Evolutionary conservation across 2,797 vertebrate species (phyloP), one percentile per base, ranked within the genome.

Genomic region (Cetoscarus ocellatus): DNA sequence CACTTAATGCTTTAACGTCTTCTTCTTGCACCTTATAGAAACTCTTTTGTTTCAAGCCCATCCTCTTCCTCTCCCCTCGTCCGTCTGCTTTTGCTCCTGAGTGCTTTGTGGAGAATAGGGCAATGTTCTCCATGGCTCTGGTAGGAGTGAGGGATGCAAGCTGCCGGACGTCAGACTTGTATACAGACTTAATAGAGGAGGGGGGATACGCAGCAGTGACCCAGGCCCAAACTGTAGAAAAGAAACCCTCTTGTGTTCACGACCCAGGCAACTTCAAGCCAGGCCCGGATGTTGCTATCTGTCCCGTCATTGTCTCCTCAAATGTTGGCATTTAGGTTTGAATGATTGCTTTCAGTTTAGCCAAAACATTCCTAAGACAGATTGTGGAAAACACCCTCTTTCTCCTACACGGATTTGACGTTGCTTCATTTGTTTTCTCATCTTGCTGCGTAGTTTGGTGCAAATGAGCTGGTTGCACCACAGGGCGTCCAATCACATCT

Each of bases 281-380:
- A 89, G 87, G 79, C 84, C 90, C 89, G 84, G 89, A 92, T 89
- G 83, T 83, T 87, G 77, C 86, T 80, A 80, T 88, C 87, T 91
- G 86, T 91, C 83, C 85, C 69, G 14, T 87, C 90, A 90, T 91
- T 91, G 91, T 93, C 82, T 88, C 66, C 85, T 93, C 83, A 85
- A 91, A 91, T 91, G 86, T 91, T 93, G 89, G 88, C 90, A 88
- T 93, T 92, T 86, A 73, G 67, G 67, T 85, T 87, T 91, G 83
- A 93, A 93, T 91, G 82, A 91, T 79, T 80, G 77, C 86, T 90
- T 91, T 91, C 72, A 88, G 75, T 92, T 92, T 89, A 88, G 91
- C 89, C 91, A 89, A 90, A 91, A 91, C 87, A 90, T 92, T 91
- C 88, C 82, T 71, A 17, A 75, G 76, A 79, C 77, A 34, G 68